These are phyloP conservation scores for Calephelis virginiensis DNA, from an alignment of 1,140 invertebrate genomes.

Conservation along the genomic window DNA sequence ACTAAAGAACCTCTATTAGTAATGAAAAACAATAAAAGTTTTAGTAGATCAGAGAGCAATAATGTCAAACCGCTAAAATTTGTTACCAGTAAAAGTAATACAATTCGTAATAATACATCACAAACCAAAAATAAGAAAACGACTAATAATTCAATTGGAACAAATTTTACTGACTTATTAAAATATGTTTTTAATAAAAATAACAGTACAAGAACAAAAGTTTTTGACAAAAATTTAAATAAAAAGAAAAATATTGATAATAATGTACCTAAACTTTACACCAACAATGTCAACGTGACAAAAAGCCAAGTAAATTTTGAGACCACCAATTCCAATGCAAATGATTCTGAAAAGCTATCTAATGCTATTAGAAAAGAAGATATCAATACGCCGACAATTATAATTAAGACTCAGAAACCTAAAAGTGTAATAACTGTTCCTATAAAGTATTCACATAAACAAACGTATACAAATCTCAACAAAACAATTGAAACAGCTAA, in stretches of 20 bases:
- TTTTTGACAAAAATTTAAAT: neutral
- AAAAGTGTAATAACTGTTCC: neutral
- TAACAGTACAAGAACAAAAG: neutral
- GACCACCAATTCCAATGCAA: neutral
- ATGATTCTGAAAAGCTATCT: neutral
- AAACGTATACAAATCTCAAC: neutral
- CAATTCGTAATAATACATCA: neutral
- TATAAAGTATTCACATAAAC: conserved; percentile 1
- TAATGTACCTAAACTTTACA: neutral
- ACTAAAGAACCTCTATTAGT: neutral
- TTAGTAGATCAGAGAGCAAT: neutral
- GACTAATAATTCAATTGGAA: neutral
- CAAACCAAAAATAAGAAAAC: neutral
- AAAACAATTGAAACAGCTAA: conserved; percentile 5
- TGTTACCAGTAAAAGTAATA: neutral
- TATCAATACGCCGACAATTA: neutral
- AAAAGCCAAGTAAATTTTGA: neutral
- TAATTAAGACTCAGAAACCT: neutral
- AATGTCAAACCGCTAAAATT: neutral
- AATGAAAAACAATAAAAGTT: neutral
- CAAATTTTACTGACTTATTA: neutral
- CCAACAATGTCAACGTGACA: neutral
- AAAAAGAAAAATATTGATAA: neutral
- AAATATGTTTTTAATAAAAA: neutral
- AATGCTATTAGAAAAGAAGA: neutral